phyloP scores from a whole-genome alignment of 2,113 vertebrate genomes.

The Gymnogyps californianus region DNA sequence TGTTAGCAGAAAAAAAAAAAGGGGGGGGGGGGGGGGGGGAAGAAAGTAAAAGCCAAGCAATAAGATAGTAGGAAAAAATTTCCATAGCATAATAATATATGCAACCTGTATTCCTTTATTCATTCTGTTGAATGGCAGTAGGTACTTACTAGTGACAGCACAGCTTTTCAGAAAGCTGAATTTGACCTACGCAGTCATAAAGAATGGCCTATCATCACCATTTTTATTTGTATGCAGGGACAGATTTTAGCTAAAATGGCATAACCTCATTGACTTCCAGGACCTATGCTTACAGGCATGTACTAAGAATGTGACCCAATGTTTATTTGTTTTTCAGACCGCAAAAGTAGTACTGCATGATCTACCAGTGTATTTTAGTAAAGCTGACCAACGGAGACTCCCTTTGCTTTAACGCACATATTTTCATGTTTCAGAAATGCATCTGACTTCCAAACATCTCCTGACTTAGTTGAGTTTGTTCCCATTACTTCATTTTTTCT shows the following conservation, averaged over 20 bases:
- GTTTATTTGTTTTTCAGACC: slow-evolving; percentile 11
- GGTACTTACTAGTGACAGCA: neutral
- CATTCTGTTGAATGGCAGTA: neutral
- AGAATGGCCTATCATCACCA: neutral
- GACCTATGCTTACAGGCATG: neutral
- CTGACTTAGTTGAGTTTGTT: neutral
- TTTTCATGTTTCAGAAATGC: slow-evolving; percentile 10
- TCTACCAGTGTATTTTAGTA: neutral
- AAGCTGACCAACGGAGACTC: neutral
- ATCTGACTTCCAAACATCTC: slow-evolving; percentile 39
- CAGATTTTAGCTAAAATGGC: neutral
- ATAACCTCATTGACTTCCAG: neutral
- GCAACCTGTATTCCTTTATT: neutral
- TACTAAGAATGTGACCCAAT: neutral
- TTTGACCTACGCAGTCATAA: neutral
- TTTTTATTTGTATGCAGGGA: neutral
- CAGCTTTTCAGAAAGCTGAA: neutral
- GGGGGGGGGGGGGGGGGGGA: too few relatives aligned
- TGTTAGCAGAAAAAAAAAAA: neutral
- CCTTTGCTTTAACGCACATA: neutral
- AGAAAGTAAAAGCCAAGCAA: neutral
- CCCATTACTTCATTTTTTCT: slow-evolving; percentile 36
- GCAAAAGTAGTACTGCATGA: neutral
- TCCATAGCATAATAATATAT: neutral
- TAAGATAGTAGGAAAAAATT: neutral